phyloP scores from a whole-genome alignment of 2,113 vertebrate species.

The Notarius lentiginosus region DNA sequence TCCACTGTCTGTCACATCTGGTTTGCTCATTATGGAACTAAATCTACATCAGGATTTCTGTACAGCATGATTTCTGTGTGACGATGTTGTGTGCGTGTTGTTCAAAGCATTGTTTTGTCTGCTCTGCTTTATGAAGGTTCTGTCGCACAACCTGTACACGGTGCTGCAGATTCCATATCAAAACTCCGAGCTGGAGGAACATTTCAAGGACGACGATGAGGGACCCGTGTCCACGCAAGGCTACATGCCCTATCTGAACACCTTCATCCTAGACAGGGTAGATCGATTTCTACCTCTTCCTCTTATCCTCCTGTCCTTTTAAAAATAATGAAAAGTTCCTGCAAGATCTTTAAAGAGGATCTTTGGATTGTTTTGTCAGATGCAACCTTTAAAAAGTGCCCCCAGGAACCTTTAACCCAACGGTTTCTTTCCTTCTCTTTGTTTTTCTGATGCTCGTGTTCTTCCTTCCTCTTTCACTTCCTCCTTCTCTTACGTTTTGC shows the following conservation, averaged over 20 bases:
- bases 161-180: constrained; percentile 91
- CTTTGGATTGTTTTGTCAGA: background rate
- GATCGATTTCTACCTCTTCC: background rate
- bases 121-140: constrained; percentile 76
- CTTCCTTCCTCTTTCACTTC: background rate
- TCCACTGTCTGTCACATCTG: background rate
- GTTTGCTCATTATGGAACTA: background rate
- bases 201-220: constrained; percentile 94
- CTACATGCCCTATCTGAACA: constrained; percentile 98
- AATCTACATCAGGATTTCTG: background rate
- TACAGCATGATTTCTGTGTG: background rate
- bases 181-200: constrained; percentile 90
- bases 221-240: constrained; percentile 97
- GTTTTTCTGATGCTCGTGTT: background rate
- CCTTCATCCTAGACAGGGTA: constrained; percentile 96
- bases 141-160: constrained; percentile 94
- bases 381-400: background rate
- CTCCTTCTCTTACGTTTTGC: background rate
- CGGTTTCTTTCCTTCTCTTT: background rate
- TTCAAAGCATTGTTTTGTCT: background rate
- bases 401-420: background rate
- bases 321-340: background rate
- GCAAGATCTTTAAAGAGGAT: background rate
- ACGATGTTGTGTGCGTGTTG: background rate
- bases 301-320: background rate